Conservation (phyloP, 1,140 invertebrate species). For the Macrotrachela quadricornifera region DNA sequence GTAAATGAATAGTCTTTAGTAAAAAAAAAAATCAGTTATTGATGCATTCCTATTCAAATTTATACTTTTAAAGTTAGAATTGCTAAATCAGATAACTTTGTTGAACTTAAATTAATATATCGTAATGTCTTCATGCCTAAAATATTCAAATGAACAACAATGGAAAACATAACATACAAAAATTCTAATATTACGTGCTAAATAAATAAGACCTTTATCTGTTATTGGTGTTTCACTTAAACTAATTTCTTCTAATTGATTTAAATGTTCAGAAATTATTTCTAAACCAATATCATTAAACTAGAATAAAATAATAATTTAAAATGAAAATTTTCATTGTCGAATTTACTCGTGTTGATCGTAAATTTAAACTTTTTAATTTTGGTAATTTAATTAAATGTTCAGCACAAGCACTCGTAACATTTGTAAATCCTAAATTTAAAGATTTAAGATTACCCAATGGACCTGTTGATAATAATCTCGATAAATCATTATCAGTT, state of each 20-base stretch:
- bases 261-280: constrained; percentile 58
- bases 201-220: constrained; percentile 52
- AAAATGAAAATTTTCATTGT: neutral
- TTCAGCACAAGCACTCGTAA: constrained; percentile 59
- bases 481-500: constrained; percentile 58
- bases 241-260: constrained; percentile 58
- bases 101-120: constrained; percentile 62
- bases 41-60: neutral
- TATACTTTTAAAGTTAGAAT: constrained; percentile 47
- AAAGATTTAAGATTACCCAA: constrained; percentile 63
- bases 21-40: neutral
- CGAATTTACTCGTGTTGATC: constrained; percentile 48
- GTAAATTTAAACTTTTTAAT: constrained; percentile 59
- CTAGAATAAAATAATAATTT: constrained; percentile 27
- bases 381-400: constrained; percentile 61
- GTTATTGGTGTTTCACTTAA: constrained; percentile 66
- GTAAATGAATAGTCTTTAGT: too few relatives aligned
- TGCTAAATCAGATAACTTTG: constrained; percentile 51
- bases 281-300: constrained; percentile 60
- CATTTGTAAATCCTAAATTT: constrained; percentile 60
- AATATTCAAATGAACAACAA: constrained; percentile 22
- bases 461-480: constrained; percentile 47
- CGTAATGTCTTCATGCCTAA: constrained; percentile 52
- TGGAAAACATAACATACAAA: neutral
- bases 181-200: constrained; percentile 40